Evolutionary conservation across 2,113 vertebrate genomes (phyloP).

Genomic region (human): DNA sequence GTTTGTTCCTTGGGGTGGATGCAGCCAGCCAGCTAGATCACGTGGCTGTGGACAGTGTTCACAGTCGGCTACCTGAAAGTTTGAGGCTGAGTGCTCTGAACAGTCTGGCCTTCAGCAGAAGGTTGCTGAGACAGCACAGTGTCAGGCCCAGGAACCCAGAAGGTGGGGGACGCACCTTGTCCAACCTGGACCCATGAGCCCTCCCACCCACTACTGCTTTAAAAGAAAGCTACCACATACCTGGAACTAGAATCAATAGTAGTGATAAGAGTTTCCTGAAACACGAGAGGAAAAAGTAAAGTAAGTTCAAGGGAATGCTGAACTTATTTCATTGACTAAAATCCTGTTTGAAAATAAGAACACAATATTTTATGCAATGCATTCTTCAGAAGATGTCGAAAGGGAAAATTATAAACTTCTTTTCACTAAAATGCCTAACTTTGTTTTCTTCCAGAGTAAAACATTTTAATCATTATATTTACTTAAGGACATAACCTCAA

Average conservation of each 20-base stretch:
- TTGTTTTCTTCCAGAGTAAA: not conserved
- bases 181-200: not conserved
- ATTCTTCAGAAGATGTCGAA: not conserved
- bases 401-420: not conserved
- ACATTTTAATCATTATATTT: not conserved
- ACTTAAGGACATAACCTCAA: not conserved
- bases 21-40: accelerated
- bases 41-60: not conserved
- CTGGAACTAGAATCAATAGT: conserved; percentile 82
- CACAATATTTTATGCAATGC: not conserved
- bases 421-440: conserved; percentile 8
- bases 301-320: not conserved
- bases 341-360: not conserved
- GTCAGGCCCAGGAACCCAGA: accelerated
- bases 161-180: accelerated
- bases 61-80: not conserved
- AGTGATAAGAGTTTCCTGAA: conserved; percentile 85
- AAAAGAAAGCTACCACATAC: conserved; percentile 73
- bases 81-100: not conserved
- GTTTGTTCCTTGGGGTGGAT: not conserved
- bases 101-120: not conserved
- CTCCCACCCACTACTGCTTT: no score
- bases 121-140: accelerated
- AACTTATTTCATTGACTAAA: not conserved
- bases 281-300: conserved; percentile 64